Conservation (phyloP, 2,888 invertebrate species). For the Camptogramma bilineatum region DNA sequence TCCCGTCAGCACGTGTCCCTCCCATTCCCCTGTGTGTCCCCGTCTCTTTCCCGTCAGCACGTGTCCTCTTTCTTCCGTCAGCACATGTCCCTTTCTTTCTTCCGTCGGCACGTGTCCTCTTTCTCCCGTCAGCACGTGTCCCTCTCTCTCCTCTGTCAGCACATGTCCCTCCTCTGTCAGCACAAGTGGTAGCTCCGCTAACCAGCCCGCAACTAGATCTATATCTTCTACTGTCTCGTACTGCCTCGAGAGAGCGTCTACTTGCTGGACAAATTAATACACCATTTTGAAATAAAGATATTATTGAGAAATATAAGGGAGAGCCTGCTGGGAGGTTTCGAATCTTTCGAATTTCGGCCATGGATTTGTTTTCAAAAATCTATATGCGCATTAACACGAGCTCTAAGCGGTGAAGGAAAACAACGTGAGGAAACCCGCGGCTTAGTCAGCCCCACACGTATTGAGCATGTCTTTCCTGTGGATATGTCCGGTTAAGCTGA, state of each 20-base stretch:
- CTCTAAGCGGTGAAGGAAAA: no score
- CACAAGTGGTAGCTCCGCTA: constrained; percentile 91
- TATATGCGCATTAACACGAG: no score
- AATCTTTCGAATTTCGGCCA: no score
- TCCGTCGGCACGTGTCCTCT: background rate
- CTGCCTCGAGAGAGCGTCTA: constrained; percentile 46
- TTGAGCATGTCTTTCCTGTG: no score
- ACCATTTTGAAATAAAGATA: background rate
- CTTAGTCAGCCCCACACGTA: no score
- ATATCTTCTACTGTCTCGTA: constrained; percentile 90
- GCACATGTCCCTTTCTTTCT: constrained; percentile 87
- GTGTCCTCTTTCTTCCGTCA: constrained; percentile 45
- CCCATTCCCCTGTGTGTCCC: no score
- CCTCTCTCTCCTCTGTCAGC: constrained; percentile 55
- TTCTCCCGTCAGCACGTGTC: constrained; percentile 86
- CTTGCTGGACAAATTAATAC: constrained; percentile 48
- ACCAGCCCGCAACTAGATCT: constrained; percentile 95
- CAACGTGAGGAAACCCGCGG: no score
- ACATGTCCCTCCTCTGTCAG: constrained; percentile 57
- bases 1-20: no score
- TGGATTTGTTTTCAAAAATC: no score
- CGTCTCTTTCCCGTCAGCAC: background rate
- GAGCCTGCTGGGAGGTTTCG: no score
- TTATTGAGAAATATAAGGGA: no score
- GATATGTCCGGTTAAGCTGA: no score